Evolutionary conservation across 2,113 vertebrate species (phyloP).

Genomic region (Gallinago undulata): DNA sequence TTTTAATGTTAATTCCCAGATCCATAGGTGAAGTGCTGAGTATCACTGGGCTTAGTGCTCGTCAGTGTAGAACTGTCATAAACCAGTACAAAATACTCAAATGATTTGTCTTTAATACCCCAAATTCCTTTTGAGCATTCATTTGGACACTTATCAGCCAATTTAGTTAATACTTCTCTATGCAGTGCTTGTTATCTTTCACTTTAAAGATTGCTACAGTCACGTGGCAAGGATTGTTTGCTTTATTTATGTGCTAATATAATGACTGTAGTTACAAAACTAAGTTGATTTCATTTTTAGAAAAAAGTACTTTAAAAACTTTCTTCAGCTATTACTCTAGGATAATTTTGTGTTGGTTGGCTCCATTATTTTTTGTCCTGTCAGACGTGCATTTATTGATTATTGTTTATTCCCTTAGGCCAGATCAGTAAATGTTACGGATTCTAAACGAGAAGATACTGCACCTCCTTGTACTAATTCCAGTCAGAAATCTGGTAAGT

Average conservation of each 20-base stretch:
- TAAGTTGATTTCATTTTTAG: not conserved
- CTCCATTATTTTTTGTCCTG: not conserved
- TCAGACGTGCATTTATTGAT: not conserved
- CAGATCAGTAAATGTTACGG: not conserved
- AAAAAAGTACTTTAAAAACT: not conserved
- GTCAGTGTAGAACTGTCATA: not conserved
- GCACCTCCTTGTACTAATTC: not conserved
- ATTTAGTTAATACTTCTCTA: not conserved
- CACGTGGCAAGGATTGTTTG: not conserved
- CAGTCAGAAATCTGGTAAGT: not conserved
- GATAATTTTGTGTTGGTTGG: not conserved
- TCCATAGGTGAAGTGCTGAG: not conserved
- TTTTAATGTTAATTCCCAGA: not conserved
- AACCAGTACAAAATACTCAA: not conserved
- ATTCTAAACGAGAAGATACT: not conserved
- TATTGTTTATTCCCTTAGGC: slow-evolving; percentile 23
- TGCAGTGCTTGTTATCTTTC: not conserved
- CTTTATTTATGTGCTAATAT: not conserved
- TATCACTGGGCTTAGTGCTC: not conserved
- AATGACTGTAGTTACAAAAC: not conserved
- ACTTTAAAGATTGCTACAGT: not conserved
- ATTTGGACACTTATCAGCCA: not conserved
- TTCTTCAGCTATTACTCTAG: not conserved
- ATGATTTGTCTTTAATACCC: not conserved
- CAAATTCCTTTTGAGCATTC: not conserved